Evolutionary conservation across 2,113 vertebrate species (phyloP).

Genomic region (Thalassoma bifasciatum): DNA sequence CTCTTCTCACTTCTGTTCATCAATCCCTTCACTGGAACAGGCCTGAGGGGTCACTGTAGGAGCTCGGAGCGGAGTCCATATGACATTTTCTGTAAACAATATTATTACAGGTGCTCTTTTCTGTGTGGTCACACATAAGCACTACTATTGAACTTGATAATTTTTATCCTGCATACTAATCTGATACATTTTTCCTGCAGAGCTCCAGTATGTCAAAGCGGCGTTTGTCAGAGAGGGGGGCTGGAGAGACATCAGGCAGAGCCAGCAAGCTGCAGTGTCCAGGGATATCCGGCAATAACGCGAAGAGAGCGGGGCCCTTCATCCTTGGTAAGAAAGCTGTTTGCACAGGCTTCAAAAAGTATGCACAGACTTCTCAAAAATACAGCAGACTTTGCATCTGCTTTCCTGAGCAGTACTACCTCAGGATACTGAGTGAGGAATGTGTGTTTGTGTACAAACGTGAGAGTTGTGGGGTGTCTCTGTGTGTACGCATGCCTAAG

Average conservation of each 20-base stretch:
- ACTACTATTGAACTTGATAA: conserved; percentile 29
- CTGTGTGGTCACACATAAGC: conserved; percentile 8
- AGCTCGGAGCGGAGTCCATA: neutral
- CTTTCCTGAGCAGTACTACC: neutral
- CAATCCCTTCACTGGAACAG: conserved; percentile 16
- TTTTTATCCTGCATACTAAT: conserved; percentile 58
- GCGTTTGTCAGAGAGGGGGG: conserved; percentile 93
- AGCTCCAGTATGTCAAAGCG: conserved; percentile 96
- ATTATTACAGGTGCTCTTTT: neutral
- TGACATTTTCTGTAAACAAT: neutral
- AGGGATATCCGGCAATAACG: conserved; percentile 93
- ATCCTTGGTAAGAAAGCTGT: conserved; percentile 89
- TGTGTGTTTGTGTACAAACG: conserved; percentile 12
- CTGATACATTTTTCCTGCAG: conserved; percentile 69
- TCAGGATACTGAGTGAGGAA: conserved; percentile 4
- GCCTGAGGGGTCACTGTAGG: neutral
- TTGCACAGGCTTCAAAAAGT: conserved; percentile 6
- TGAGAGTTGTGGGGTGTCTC: conserved; percentile 30
- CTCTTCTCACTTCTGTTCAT: conserved; percentile 25
- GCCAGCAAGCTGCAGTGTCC: conserved; percentile 92
- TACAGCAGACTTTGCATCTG: neutral
- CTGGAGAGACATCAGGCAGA: conserved; percentile 92
- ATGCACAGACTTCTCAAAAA: neutral
- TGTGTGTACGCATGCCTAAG: conserved; percentile 49
- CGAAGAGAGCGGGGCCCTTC: conserved; percentile 97